A percentile compares a stretch with the other conserved stretches of the same genome.
Evolutionary conservation across 1,140 invertebrate genomes (phyloP).

Genomic region (Drosophila orosa): DNA sequence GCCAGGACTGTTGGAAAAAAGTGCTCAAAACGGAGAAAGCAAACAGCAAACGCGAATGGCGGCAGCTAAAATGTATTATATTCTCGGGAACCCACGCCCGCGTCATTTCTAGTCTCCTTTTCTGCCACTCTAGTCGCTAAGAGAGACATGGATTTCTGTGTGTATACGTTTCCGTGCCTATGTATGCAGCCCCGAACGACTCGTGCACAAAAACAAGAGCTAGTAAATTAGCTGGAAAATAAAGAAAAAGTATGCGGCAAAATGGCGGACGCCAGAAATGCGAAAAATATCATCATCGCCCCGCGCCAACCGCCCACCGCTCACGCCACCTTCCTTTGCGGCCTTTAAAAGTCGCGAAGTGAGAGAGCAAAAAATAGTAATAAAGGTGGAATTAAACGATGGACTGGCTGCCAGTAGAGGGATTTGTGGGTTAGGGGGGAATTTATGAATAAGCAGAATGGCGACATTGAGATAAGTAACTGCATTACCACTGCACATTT

Average conservation of each 20-base stretch:
- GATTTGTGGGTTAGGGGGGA: background rate
- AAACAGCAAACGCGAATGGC: slow-evolving; percentile 75
- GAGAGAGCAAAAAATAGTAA: slow-evolving; percentile 58
- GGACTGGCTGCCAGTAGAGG: slow-evolving; percentile 27
- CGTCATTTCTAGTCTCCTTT: slow-evolving; percentile 29
- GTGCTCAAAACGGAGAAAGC: slow-evolving; percentile 56
- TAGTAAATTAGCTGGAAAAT: slow-evolving; percentile 81
- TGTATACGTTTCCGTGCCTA: slow-evolving; percentile 32
- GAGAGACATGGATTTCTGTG: slow-evolving; percentile 67
- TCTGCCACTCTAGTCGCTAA: slow-evolving; percentile 58
- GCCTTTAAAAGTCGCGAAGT: slow-evolving; percentile 36
- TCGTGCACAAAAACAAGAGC: slow-evolving; percentile 72
- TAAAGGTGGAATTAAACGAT: slow-evolving; percentile 56
- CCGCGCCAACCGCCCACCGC: slow-evolving; percentile 6
- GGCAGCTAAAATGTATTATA: slow-evolving; percentile 78
- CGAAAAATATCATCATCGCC: slow-evolving; percentile 50
- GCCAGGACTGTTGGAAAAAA: slow-evolving; percentile 20
- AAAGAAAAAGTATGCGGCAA: slow-evolving; percentile 75
- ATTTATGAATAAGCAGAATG: slow-evolving; percentile 67
- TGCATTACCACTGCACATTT: slow-evolving; percentile 58
- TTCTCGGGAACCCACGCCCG: slow-evolving; percentile 56
- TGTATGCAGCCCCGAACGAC: slow-evolving; percentile 27
- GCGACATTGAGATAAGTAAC: slow-evolving; percentile 65
- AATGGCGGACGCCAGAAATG: slow-evolving; percentile 77
- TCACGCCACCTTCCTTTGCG: background rate